Percentiles rank a stretch among this genome's conserved stretches.
These are phyloP conservation scores for Darevskia mixta DNA, from an alignment of 2,797 vertebrate genomes.

Conservation along the genomic window DNA sequence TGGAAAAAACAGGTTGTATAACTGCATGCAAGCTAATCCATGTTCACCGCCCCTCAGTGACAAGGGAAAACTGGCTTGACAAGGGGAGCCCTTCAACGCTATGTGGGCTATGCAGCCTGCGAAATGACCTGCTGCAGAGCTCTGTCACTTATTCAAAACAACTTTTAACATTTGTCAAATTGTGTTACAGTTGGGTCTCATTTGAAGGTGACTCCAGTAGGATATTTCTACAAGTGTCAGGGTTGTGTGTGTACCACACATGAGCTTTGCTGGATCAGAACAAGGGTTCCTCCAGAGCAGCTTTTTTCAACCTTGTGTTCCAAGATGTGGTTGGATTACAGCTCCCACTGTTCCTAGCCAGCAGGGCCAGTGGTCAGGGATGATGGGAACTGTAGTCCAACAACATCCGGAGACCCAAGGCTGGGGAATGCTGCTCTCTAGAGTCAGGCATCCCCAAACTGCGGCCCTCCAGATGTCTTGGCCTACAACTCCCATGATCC, in stretches of 20 bases:
- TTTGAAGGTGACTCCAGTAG: neutral
- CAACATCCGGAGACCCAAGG: no score
- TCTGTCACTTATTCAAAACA: neutral
- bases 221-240: neutral
- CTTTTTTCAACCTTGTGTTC: no score
- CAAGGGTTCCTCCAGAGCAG: neutral
- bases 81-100: neutral
- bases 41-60: neutral
- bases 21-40: neutral
- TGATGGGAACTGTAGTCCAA: no score
- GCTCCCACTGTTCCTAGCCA: no score
- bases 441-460: no score
- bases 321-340: no score
- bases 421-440: no score
- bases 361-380: no score
- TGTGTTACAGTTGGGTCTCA: neutral
- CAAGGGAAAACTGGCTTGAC: constrained; percentile 15
- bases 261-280: neutral
- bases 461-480: no score
- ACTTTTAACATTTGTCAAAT: neutral
- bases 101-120: neutral
- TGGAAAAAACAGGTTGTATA: constrained; percentile 15
- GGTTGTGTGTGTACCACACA: neutral
- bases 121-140: neutral
- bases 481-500: no score